Conservation (phyloP, 2,113 vertebrate species). For the Mobula birostris region DNA sequence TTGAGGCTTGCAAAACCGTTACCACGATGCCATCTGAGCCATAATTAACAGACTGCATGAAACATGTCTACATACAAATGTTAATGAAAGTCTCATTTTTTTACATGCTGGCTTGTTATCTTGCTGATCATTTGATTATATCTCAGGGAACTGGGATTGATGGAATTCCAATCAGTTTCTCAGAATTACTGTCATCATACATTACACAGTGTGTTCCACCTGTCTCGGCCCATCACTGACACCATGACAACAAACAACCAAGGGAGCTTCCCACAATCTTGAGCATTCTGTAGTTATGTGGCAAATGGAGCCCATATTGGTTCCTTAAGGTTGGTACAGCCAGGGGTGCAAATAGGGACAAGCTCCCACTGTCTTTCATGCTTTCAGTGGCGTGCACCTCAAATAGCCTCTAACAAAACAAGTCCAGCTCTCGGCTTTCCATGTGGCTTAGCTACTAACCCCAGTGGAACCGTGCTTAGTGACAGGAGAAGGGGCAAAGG, state of each 20-base stretch:
- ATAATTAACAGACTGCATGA: too few species aligned
- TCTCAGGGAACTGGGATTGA: background rate
- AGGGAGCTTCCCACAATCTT: background rate
- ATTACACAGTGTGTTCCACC: background rate
- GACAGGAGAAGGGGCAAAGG: too few species aligned
- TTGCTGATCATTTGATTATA: background rate
- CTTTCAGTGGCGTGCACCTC: too few species aligned
- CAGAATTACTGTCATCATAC: background rate
- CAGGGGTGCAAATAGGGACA: too few species aligned
- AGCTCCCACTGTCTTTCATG: too few species aligned
- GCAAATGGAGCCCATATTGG: background rate
- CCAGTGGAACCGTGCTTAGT: too few species aligned
- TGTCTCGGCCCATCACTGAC: background rate
- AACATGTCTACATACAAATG: background rate
- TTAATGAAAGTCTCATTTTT: background rate
- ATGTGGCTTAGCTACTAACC: too few species aligned
- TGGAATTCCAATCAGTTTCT: background rate
- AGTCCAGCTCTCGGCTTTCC: too few species aligned
- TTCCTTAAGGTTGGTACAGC: too few species aligned
- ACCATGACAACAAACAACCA: background rate
- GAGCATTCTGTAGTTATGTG: background rate
- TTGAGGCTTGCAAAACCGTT: background rate
- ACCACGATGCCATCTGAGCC: background rate
- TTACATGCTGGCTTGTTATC: background rate
- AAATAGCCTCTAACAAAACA: too few species aligned